phyloP scores from a whole-genome alignment of 2,888 invertebrate genomes.

The Aleiodes testaceus region DNA sequence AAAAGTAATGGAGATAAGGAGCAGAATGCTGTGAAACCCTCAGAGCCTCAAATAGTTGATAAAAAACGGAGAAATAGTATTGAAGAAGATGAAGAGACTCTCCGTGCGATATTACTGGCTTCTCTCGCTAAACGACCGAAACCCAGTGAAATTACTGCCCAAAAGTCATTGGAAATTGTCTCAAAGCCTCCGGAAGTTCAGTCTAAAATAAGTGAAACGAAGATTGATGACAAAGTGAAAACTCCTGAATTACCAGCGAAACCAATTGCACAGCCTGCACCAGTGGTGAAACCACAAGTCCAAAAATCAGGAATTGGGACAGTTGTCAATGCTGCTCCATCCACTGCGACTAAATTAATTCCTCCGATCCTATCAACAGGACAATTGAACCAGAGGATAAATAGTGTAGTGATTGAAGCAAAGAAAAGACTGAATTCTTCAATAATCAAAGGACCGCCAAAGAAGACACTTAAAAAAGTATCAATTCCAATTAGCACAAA shows the following conservation, averaged over 20 bases:
- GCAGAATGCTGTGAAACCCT: not conserved
- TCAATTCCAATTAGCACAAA: slow-evolving; percentile 57
- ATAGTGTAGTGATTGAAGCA: slow-evolving; percentile 3
- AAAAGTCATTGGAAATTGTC: not conserved
- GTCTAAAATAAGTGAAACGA: not conserved
- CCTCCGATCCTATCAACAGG: slow-evolving; percentile 8
- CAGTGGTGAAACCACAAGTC: not conserved
- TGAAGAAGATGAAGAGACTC: slow-evolving; percentile 69
- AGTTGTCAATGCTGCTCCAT: not conserved
- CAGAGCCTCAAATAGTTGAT: slow-evolving; percentile 9
- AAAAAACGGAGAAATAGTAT: slow-evolving; percentile 60
- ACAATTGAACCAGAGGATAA: not conserved
- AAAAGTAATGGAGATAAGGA: not conserved
- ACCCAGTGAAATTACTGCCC: slow-evolving; percentile 17
- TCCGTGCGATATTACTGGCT: slow-evolving; percentile 65
- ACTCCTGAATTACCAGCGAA: no score
- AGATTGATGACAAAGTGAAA: no score
- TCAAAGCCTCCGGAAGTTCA: slow-evolving; percentile 4
- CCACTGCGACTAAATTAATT: not conserved
- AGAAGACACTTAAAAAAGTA: slow-evolving; percentile 59
- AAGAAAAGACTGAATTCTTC: slow-evolving; percentile 50
- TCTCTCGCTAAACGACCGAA: slow-evolving; percentile 62
- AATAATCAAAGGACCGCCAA: slow-evolving; percentile 49
- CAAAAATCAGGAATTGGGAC: not conserved
- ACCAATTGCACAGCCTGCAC: no score